Percentiles rank a stretch among this genome's conserved stretches.
phyloP scores from a whole-genome alignment of 1,140 invertebrate species.

The Lycorma delicatula region DNA sequence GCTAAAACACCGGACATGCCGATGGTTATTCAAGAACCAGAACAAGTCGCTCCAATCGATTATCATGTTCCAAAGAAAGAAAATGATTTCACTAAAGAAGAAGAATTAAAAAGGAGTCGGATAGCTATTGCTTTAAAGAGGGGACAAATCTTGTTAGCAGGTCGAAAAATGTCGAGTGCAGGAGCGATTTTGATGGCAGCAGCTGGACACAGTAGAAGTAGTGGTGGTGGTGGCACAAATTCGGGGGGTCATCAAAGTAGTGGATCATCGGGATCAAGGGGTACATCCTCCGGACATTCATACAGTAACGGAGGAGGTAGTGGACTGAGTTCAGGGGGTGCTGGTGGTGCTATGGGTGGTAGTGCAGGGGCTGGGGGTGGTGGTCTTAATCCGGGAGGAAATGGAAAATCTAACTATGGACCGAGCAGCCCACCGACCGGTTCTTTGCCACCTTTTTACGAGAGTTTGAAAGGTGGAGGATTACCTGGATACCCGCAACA shows the following conservation, averaged over 20 bases:
- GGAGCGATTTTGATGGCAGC: conserved; percentile 46
- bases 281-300: conserved; percentile 9
- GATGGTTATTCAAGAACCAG: conserved; percentile 40
- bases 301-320: conserved; percentile 41
- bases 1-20: too few relatives aligned
- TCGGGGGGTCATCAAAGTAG: conserved; percentile 16
- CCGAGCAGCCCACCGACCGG: conserved; percentile 74
- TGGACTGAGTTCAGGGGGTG: conserved; percentile 40
- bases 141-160: conserved; percentile 33
- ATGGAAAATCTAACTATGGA: conserved; percentile 64
- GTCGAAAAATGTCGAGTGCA: conserved; percentile 32
- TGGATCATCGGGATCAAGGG: conserved; percentile 8
- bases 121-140: conserved; percentile 32
- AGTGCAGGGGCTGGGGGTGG: conserved; percentile 45
- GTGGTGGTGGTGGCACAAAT: conserved; percentile 41
- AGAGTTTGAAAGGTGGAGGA: conserved; percentile 61
- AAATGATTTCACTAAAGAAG: conserved; percentile 37
- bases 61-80: conserved; percentile 73
- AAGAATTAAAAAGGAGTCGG: conserved; percentile 39
- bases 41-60: conserved; percentile 76
- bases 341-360: conserved; percentile 41
- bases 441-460: conserved; percentile 73
- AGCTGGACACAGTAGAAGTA: conserved; percentile 61
- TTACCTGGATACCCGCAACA: conserved; percentile 29
- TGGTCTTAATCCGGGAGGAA: conserved; percentile 55